Evolutionary conservation across 64 coral and sea anemone species (phyloP).

Genomic region (Montipora sp.): DNA sequence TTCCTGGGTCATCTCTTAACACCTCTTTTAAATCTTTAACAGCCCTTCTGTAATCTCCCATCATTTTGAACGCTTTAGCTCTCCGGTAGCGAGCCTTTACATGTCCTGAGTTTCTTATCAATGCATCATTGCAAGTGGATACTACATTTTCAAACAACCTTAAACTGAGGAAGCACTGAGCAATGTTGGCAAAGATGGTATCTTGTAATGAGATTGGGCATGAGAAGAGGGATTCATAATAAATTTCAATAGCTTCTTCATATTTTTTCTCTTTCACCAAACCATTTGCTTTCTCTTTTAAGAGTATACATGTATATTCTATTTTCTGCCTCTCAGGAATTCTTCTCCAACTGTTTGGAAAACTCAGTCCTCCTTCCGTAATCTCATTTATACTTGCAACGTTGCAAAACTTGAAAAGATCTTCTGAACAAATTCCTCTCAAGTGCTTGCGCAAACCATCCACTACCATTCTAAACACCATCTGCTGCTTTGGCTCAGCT

Average conservation of each 20-base stretch:
- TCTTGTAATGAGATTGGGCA: not conserved
- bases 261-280: not conserved
- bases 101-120: not conserved
- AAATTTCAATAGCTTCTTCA: not conserved
- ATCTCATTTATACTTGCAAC: not conserved
- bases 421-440: not conserved
- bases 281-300: slow-evolving; percentile 2
- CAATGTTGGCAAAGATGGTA: not conserved
- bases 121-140: not conserved
- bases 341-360: not conserved
- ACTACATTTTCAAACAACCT: not conserved
- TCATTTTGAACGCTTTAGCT: not conserved
- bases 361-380: not conserved
- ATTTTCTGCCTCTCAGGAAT: slow-evolving; percentile 34
- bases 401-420: slow-evolving; percentile 7
- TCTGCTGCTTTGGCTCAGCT: not conserved
- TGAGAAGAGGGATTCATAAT: not conserved
- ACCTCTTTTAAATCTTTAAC: not conserved
- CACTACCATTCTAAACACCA: slow-evolving; percentile 40
- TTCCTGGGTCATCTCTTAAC: not conserved
- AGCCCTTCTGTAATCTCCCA: slow-evolving; percentile 3
- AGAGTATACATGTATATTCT: not conserved
- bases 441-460: slow-evolving; percentile 47
- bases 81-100: not conserved
- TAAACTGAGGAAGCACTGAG: slow-evolving; percentile 29